These are phyloP conservation scores for Scarus forsteni DNA, from an alignment of 2,797 vertebrate genomes.

Conservation along the genomic window DNA sequence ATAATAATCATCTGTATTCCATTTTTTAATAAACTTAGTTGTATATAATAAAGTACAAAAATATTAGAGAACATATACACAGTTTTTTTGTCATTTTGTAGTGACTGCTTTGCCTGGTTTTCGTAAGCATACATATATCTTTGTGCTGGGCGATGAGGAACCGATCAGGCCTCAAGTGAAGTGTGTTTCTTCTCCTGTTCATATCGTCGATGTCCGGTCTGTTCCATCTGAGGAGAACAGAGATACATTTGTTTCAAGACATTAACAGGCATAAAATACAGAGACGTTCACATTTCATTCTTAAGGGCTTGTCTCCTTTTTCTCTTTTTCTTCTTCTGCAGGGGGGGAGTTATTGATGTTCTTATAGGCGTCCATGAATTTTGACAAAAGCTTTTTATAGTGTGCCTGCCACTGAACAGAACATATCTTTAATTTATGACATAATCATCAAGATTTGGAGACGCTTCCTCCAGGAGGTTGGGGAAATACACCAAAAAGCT, in stretches of 20 bases:
- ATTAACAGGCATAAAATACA: slow-evolving; percentile 31
- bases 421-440: slow-evolving; percentile 5
- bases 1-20: slow-evolving; percentile 90
- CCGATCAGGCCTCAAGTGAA: slow-evolving; percentile 81
- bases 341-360: slow-evolving; percentile 12
- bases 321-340: neutral
- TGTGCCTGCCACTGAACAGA: neutral
- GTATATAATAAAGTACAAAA: slow-evolving; percentile 96
- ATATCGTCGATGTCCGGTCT: slow-evolving; percentile 96
- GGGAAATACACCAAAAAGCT: neutral
- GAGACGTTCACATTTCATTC: neutral
- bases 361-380: slow-evolving; percentile 9
- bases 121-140: slow-evolving; percentile 79
- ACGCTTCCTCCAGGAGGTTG: neutral
- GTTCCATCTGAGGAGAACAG: slow-evolving; percentile 89
- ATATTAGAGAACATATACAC: slow-evolving; percentile 95
- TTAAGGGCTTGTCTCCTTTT: neutral
- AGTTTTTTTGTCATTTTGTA: slow-evolving; percentile 87
- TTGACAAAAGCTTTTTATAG: slow-evolving; percentile 12
- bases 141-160: slow-evolving; percentile 83
- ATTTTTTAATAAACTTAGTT: slow-evolving; percentile 95
- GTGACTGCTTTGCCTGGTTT: slow-evolving; percentile 85
- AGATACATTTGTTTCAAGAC: slow-evolving; percentile 38
- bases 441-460: slow-evolving; percentile 5
- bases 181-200: slow-evolving; percentile 83